phyloP scores from a whole-genome alignment of 2,888 invertebrate genomes.

The Drosophila cracens region DNA sequence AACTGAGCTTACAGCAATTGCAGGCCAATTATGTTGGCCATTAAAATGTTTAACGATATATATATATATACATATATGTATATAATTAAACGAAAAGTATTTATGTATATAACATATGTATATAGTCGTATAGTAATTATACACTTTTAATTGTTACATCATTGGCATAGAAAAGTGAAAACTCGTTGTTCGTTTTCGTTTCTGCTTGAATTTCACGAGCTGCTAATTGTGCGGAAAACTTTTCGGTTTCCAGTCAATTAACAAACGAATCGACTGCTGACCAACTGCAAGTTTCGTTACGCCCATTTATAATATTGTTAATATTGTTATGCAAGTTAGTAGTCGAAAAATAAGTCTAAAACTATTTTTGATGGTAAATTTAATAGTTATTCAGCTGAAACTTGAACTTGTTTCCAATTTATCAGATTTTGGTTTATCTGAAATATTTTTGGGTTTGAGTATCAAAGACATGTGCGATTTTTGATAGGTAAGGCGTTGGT shows the following conservation, averaged over 20 bases:
- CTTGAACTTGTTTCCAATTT: not conserved
- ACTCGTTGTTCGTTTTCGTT: constrained; percentile 18
- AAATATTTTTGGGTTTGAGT: not conserved
- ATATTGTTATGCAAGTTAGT: constrained; percentile 32
- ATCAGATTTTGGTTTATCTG: not conserved
- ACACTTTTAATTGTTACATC: constrained; percentile 36
- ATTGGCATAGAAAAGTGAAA: constrained; percentile 45
- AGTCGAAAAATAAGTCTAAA: constrained; percentile 17
- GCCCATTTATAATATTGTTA: constrained; percentile 9
- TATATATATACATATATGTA: constrained; percentile 3
- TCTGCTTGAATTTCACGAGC: constrained; percentile 5
- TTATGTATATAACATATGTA: constrained; percentile 8
- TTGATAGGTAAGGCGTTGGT: too few relatives aligned
- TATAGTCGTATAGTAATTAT: constrained; percentile 15
- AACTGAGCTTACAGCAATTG: constrained; percentile 28
- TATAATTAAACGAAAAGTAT: constrained; percentile 3
- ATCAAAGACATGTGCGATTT: not conserved
- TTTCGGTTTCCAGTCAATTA: constrained; percentile 11
- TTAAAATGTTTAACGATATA: constrained; percentile 43
- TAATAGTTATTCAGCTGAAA: not conserved
- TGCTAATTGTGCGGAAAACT: constrained; percentile 52
- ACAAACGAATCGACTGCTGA: constrained; percentile 51
- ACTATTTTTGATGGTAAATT: constrained; percentile 7
- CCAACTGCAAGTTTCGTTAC: constrained; percentile 48
- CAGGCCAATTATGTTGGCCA: constrained; percentile 32